Conservation (phyloP, 2,888 invertebrate species). For the Epirrita christyi region DNA sequence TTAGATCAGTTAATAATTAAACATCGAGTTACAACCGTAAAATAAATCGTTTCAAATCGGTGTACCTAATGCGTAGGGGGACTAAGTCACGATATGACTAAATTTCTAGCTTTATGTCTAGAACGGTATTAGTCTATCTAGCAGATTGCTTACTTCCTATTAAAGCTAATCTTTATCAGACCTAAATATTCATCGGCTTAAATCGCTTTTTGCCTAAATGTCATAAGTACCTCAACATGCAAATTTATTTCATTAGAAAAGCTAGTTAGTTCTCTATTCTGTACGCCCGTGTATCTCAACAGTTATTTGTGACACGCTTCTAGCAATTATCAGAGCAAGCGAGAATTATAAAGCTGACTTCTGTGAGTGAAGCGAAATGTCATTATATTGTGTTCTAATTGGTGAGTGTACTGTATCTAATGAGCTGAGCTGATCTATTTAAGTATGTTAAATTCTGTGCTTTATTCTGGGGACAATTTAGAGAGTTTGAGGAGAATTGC, state of each 20-base stretch:
- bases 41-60: too few relatives aligned
- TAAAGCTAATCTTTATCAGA: too few relatives aligned
- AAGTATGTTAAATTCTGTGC: not conserved
- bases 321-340: constrained; percentile 51
- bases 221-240: too few relatives aligned
- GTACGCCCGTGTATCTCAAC: constrained; percentile 44
- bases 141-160: too few relatives aligned
- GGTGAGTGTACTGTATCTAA: constrained; percentile 55
- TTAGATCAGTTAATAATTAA: not conserved
- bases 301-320: constrained; percentile 52
- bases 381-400: constrained; percentile 50
- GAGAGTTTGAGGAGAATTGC: not conserved
- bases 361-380: constrained; percentile 47
- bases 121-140: too few relatives aligned
- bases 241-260: too few relatives aligned
- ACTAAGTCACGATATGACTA: too few relatives aligned
- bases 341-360: constrained; percentile 52
- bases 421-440: constrained; percentile 21
- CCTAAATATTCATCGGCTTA: too few relatives aligned
- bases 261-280: constrained; percentile 1
- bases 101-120: too few relatives aligned
- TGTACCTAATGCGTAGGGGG: too few relatives aligned
- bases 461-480: constrained; percentile 1
- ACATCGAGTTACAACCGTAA: too few relatives aligned
- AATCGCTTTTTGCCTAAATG: too few relatives aligned